Percentiles rank a stretch among this genome's conserved stretches.
Evolutionary conservation across 2,113 vertebrate species (phyloP).

Genomic region (Pavo muticus): DNA sequence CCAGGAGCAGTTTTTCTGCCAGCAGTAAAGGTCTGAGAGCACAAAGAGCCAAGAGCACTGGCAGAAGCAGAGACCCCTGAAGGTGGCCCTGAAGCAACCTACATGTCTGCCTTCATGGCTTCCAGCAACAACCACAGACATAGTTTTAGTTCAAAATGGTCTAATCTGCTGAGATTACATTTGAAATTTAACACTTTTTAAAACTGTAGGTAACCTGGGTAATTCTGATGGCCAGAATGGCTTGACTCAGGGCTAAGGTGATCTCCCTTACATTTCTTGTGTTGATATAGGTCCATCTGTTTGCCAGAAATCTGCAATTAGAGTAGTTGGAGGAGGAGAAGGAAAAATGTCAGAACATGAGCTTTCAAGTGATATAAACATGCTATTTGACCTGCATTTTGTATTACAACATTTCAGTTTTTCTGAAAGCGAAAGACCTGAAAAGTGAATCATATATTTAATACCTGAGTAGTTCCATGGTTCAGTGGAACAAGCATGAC

Average conservation of each 20-base stretch:
- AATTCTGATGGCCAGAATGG: neutral
- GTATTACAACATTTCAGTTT: neutral
- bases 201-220: neutral
- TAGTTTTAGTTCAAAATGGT: neutral
- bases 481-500: neutral
- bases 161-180: neutral
- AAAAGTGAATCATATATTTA: neutral
- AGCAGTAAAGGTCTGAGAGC: accelerated
- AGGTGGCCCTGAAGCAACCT: neutral
- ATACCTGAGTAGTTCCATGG: neutral
- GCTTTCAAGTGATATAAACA: neutral
- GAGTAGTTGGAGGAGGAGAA: neutral
- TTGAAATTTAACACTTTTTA: neutral
- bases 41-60: neutral
- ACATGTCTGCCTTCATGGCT: neutral
- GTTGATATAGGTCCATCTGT: neutral
- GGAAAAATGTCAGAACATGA: neutral
- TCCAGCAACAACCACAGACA: neutral
- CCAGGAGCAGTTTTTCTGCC: neutral
- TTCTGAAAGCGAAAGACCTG: neutral
- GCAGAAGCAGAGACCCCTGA: neutral
- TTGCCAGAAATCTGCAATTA: neutral
- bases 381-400: neutral
- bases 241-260: neutral
- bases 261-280: neutral